Conservation (phyloP, 1,140 invertebrate genomes). For the Panagrolaimus sp. region DNA sequence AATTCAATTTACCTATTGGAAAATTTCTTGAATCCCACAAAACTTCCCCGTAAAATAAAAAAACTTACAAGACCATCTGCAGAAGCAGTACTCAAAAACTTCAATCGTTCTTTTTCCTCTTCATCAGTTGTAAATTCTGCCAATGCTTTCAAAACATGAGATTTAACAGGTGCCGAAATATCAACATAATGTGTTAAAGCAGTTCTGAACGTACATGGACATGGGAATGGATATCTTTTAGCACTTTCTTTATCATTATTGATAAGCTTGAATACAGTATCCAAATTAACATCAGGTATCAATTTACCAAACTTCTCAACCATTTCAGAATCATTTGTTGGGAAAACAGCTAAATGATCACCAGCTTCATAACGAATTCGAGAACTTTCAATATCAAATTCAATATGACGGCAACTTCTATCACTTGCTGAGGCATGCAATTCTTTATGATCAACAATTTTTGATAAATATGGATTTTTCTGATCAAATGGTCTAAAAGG, state of each 20-base stretch:
- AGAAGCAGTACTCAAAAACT: slow-evolving; percentile 60
- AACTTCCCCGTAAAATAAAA: too few relatives aligned
- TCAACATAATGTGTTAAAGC: slow-evolving; percentile 91
- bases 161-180: slow-evolving; percentile 86
- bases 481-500: slow-evolving; percentile 80
- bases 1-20: too few relatives aligned
- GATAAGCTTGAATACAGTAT: slow-evolving; percentile 62
- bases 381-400: slow-evolving; percentile 69
- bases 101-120: slow-evolving; percentile 64
- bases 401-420: slow-evolving; percentile 93
- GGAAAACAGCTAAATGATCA: slow-evolving; percentile 94
- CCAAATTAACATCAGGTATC: slow-evolving; percentile 73
- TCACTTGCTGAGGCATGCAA: slow-evolving; percentile 75
- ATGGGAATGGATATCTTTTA: slow-evolving; percentile 98
- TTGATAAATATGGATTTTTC: slow-evolving; percentile 91
- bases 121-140: slow-evolving; percentile 80
- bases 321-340: slow-evolving; percentile 75
- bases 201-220: slow-evolving; percentile 87
- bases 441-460: slow-evolving; percentile 78
- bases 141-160: slow-evolving; percentile 89
- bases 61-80: slow-evolving; percentile 62
- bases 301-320: slow-evolving; percentile 80
- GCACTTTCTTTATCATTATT: slow-evolving; percentile 76
- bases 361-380: slow-evolving; percentile 68
- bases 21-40: too few relatives aligned